These are phyloP conservation scores for Leptinotarsa defecta DNA, from an alignment of 1,140 invertebrate species.

Conservation along the genomic window DNA sequence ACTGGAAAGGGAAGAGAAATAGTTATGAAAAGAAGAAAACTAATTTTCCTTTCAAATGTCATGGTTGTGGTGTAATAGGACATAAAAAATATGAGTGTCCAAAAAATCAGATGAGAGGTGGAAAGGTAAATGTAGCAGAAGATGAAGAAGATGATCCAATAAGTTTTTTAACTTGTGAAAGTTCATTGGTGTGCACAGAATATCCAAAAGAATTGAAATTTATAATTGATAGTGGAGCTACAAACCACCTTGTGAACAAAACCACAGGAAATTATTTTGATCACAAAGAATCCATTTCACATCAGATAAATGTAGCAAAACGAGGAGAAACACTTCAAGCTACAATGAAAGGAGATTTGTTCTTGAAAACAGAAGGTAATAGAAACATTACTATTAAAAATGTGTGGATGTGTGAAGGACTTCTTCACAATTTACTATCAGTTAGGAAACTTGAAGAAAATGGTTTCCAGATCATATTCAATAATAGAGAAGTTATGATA, in stretches of 20 bases:
- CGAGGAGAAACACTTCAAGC: neutral
- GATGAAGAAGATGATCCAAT: neutral
- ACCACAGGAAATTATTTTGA: neutral
- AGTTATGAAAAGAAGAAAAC: neutral
- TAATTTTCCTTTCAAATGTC: conserved; percentile 15
- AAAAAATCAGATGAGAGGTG: neutral
- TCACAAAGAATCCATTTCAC: neutral
- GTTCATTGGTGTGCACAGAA: too few species aligned
- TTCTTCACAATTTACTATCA: conserved; percentile 19
- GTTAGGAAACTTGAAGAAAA: conserved; percentile 29
- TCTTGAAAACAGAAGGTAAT: neutral
- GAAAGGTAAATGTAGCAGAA: conserved; percentile 1
- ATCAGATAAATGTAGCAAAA: conserved; percentile 4
- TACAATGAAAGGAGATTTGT: conserved; percentile 7
- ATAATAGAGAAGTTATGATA: conserved; percentile 12
- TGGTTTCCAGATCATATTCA: conserved; percentile 8
- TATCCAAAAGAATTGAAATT: too few species aligned
- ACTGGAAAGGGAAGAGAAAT: neutral
- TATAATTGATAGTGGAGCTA: conserved; percentile 7
- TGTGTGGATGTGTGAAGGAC: neutral
- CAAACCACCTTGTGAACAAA: conserved; percentile 12
- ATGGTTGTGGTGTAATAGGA: neutral
- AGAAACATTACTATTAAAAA: conserved; percentile 9
- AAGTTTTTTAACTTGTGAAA: too few species aligned
- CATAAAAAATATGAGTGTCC: conserved; percentile 16